A percentile compares a stretch with the other conserved stretches of the same genome.
These are phyloP conservation scores for Danio aesculapii DNA, from an alignment of 2,797 vertebrate species.

Conservation along the genomic window DNA sequence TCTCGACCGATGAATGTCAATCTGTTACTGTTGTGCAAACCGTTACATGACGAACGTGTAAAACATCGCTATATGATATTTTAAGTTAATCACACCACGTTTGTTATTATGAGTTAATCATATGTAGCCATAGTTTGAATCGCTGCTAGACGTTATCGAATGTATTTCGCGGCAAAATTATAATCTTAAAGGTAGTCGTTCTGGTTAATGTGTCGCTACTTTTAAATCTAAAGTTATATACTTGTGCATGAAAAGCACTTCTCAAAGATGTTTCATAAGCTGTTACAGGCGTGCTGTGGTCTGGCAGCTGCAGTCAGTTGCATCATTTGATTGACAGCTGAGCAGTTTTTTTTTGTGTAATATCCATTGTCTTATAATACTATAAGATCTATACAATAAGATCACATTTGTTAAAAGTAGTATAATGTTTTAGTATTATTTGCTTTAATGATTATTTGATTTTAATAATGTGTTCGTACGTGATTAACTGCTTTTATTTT, in stretches of 20 bases:
- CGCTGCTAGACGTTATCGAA: neutral
- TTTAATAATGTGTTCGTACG: no score
- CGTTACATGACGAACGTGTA: neutral
- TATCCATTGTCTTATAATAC: no score
- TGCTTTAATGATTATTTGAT: no score
- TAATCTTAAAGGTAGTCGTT: neutral
- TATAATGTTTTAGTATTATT: no score
- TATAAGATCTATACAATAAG: no score
- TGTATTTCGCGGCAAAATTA: slow-evolving; percentile 17
- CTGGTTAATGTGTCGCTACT: neutral
- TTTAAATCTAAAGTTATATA: no score
- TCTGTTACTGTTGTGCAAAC: neutral
- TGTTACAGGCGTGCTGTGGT: neutral
- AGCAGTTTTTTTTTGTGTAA: neutral
- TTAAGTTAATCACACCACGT: no score
- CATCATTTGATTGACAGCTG: slow-evolving; percentile 29
- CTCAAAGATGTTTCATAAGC: neutral
- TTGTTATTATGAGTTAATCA: no score
- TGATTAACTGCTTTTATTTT: no score
- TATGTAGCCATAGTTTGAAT: neutral
- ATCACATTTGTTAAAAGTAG: no score
- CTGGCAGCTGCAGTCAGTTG: neutral
- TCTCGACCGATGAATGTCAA: neutral
- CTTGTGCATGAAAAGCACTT: neutral
- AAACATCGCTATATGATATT: neutral